Base-by-base conservation (phyloP, 2,888 invertebrate genomes). In the Hydrotaea diabolus region DNA sequence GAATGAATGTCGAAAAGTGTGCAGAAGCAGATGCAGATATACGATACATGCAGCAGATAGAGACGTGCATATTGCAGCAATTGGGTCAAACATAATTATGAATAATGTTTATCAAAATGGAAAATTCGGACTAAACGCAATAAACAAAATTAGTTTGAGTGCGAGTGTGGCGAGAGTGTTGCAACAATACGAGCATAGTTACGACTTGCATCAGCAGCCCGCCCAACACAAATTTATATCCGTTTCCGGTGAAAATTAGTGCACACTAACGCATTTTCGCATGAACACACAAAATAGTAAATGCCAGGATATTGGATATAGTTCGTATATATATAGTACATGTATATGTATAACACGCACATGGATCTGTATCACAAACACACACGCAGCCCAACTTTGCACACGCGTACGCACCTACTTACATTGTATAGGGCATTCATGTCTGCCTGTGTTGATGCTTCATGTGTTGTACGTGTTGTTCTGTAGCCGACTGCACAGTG, bases 11-110 rank as follows among this genome's bases (percentile, higher is more conserved):
- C 26, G 23, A 26, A 59, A 49, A 49, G n/a, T 49, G 49, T n/a
- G n/a, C 49, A 55, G 11, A 55, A 11, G 5, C 55, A 19, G 66
- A 66, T 43, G 19, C 66, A 66, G 36, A 39, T 43, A 26, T 23
- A 23, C 23, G n/a, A 21, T 43, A 43, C 43, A 59, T 26, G 26
- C 15, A 4, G 23, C 26, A 26, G 59, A 59, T 19, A 53, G 0
- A 39, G 26, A 39, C 17, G 26, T 53, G 21, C 53, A 64, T 53
- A 64, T 77, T 72, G 17, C 36, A 62, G 39, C 46, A 78, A 75
- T 62, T 75, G 71, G 78, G 59, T 82, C 74, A 78, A 55, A 15
- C 69, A 74, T 71, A 74, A 49, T 77, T 74, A 71, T 78, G 43
- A 53, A 78, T 75, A 82, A 73, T 77, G 62, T 76, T 77, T 23